phyloP scores from a whole-genome alignment of 1,140 invertebrate genomes.

The Nasonia vitripennis region DNA sequence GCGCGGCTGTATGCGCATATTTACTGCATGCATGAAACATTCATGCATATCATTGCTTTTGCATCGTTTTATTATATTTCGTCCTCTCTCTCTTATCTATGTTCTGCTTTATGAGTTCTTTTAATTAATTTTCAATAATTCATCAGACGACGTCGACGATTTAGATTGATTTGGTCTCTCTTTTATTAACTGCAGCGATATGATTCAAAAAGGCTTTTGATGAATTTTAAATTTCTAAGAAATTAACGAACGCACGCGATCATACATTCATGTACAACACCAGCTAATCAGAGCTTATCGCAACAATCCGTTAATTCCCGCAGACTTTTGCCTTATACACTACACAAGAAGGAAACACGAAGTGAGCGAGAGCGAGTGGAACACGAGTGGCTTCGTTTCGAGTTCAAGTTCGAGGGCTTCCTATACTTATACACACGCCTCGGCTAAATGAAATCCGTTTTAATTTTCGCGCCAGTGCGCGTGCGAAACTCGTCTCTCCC shows the following conservation, averaged over 20 bases:
- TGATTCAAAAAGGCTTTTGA: too few species aligned
- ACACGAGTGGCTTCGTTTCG: slow-evolving; percentile 54
- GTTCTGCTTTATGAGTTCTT: background rate
- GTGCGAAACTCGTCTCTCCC: slow-evolving; percentile 22
- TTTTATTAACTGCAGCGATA: too few species aligned
- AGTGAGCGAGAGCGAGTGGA: slow-evolving; percentile 34
- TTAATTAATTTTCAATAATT: background rate
- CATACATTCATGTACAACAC: background rate
- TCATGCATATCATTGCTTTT: background rate
- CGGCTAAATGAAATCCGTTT: slow-evolving; percentile 51
- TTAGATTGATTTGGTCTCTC: background rate
- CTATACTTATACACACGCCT: background rate
- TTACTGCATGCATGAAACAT: background rate
- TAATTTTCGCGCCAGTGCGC: slow-evolving; percentile 42
- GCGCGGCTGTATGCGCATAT: background rate
- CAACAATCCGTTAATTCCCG: too few species aligned
- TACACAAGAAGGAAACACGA: background rate
- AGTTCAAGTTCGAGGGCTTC: slow-evolving; percentile 51
- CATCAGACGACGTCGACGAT: background rate
- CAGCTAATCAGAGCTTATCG: background rate
- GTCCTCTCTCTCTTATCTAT: background rate
- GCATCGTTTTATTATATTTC: background rate
- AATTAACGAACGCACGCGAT: background rate
- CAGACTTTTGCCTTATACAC: background rate
- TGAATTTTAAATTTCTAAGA: background rate